These are phyloP conservation scores for Pollenia griseotomentosa DNA, from an alignment of 2,888 invertebrate genomes.

Conservation along the genomic window DNA sequence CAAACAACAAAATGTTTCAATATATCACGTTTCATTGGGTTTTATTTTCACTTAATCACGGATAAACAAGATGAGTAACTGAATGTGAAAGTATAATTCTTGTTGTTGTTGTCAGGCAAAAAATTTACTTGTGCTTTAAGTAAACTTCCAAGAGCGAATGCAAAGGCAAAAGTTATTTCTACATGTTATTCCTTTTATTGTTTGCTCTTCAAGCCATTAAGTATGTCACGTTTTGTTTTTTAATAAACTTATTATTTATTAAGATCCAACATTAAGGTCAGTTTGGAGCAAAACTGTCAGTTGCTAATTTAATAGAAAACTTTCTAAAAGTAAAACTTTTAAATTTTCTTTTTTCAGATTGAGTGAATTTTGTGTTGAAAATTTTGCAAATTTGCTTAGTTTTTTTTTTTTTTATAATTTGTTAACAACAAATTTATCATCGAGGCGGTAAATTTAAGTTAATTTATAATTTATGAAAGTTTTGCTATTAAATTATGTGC, in stretches of 20 bases:
- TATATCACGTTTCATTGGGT: conserved; percentile 52
- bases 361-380: background rate
- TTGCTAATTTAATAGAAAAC: conserved; percentile 43
- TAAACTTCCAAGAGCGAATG: background rate
- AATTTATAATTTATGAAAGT: conserved; percentile 17
- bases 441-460: background rate
- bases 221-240: conserved; percentile 60
- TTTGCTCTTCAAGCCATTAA: conserved; percentile 30
- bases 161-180: background rate
- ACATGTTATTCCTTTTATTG: background rate
- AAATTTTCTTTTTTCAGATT: background rate
- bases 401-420: background rate
- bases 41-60: conserved; percentile 34
- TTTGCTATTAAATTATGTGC: background rate
- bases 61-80: background rate
- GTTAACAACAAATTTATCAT: conserved; percentile 4
- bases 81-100: background rate
- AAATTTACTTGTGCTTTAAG: background rate
- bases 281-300: background rate
- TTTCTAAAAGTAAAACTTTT: conserved; percentile 13
- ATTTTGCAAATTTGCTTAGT: background rate
- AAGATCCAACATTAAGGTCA: conserved; percentile 53
- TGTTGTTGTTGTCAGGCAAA: background rate
- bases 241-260: conserved; percentile 66
- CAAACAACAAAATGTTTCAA: conserved; percentile 11